phyloP scores from a whole-genome alignment of 2,888 invertebrate species.

The Falcaria lacertinaria region DNA sequence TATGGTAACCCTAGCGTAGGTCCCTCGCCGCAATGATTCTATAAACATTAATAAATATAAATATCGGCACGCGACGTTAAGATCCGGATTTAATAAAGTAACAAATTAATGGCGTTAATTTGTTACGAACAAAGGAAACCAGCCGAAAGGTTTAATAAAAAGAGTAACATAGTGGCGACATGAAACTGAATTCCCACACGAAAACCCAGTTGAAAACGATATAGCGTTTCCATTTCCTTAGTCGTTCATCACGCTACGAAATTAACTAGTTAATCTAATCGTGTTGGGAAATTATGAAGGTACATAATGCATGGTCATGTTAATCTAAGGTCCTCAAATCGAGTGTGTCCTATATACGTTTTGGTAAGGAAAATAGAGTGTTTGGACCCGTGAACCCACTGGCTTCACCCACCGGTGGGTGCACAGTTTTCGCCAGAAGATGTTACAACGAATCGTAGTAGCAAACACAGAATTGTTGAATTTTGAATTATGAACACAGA shows the following conservation, averaged over 20 bases:
- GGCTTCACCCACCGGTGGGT: too few relatives aligned
- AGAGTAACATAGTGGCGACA: not conserved
- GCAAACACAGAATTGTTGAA: too few relatives aligned
- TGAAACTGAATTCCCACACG: conserved; percentile 10
- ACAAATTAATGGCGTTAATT: conserved; percentile 1
- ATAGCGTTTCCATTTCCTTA: conserved; percentile 29
- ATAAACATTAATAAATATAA: not conserved
- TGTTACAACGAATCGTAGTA: too few relatives aligned
- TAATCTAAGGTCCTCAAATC: too few relatives aligned
- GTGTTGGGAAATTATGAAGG: not conserved
- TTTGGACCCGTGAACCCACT: too few relatives aligned
- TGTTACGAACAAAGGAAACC: not conserved
- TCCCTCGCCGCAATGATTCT: not conserved
- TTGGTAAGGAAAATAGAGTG: too few relatives aligned
- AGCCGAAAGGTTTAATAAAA: not conserved
- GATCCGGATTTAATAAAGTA: conserved; percentile 1
- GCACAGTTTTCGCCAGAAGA: too few relatives aligned
- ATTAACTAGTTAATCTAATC: not conserved
- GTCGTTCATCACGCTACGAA: conserved; percentile 24
- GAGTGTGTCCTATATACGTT: too few relatives aligned
- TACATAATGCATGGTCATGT: too few relatives aligned
- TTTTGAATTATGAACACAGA: too few relatives aligned
- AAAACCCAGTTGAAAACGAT: conserved; percentile 17
- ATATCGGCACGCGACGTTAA: not conserved
- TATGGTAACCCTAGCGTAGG: too few relatives aligned